Conservation (phyloP, 92 coral and sea anemone genomes). For the Galaxea fascicularis region DNA sequence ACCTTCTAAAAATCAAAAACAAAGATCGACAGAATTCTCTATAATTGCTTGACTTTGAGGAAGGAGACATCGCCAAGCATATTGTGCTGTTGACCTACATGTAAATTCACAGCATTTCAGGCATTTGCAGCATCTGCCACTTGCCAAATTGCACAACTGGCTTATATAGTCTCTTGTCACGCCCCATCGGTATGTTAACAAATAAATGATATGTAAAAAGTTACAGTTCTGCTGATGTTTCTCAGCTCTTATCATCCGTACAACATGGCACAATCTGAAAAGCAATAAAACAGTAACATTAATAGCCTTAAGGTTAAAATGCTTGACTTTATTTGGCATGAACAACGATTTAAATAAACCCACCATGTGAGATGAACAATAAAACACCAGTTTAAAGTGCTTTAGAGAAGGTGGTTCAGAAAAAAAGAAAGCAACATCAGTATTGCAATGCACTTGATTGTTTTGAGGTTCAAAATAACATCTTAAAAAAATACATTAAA, state of each 20-base stretch:
- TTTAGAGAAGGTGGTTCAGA: slow-evolving; percentile 12
- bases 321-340: not conserved
- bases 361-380: slow-evolving; percentile 2
- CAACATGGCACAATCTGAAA: slow-evolving; percentile 12
- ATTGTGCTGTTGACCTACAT: too few relatives aligned
- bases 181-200: too few relatives aligned
- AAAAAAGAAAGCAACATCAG: slow-evolving; percentile 3
- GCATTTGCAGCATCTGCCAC: too few relatives aligned
- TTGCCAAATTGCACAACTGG: too few relatives aligned
- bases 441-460: slow-evolving; percentile 6
- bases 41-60: too few relatives aligned
- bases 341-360: not conserved
- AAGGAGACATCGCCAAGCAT: too few relatives aligned
- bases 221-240: slow-evolving; percentile 7
- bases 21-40: too few relatives aligned
- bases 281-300: slow-evolving; percentile 12
- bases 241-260: slow-evolving; percentile 31
- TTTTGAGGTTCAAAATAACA: not conserved
- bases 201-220: not conserved
- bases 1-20: too few relatives aligned
- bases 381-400: slow-evolving; percentile 6
- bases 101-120: too few relatives aligned
- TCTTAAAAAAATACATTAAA: not conserved
- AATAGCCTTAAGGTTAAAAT: not conserved
- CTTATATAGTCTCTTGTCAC: too few relatives aligned